Conservation (phyloP, 2,888 invertebrate genomes). For the Rhagonycha fulva region DNA sequence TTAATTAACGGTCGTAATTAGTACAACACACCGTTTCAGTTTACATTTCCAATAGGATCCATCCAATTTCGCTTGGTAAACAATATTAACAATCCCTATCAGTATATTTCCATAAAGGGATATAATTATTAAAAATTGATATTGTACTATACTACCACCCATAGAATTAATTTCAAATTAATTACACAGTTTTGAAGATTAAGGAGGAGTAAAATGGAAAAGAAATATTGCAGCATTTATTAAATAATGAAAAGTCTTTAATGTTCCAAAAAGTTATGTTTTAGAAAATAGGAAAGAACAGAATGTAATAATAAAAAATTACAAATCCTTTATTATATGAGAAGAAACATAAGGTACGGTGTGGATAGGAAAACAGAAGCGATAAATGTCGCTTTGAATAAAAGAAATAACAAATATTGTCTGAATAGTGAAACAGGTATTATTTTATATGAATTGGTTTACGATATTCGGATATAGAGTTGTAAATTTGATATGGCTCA, state of each 20-base stretch:
- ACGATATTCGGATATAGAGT: conserved; percentile 5
- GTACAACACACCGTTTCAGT: conserved; percentile 25
- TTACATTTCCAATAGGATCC: conserved; percentile 30
- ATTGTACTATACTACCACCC: not conserved
- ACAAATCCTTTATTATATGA: not conserved
- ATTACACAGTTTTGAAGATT: not conserved
- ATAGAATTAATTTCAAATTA: not conserved
- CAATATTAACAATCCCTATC: conserved; percentile 26
- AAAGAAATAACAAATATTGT: conserved; percentile 2
- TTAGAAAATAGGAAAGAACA: not conserved
- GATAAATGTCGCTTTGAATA: not conserved
- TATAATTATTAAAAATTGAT: conserved; percentile 18
- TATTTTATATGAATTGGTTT: conserved; percentile 13
- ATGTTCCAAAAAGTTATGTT: not conserved
- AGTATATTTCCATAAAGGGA: conserved; percentile 23
- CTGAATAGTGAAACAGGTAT: not conserved
- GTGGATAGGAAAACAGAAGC: not conserved
- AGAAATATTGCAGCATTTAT: too few relatives aligned
- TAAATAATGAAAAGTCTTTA: not conserved
- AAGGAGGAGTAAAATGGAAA: not conserved
- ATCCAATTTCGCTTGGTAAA: conserved; percentile 28
- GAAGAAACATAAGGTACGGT: not conserved
- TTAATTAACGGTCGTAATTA: conserved; percentile 30
- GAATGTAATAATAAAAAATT: not conserved
- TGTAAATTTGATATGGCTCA: conserved; percentile 24